phyloP scores from a whole-genome alignment of 2,888 invertebrate genomes.

The Aspidapion aeneum region DNA sequence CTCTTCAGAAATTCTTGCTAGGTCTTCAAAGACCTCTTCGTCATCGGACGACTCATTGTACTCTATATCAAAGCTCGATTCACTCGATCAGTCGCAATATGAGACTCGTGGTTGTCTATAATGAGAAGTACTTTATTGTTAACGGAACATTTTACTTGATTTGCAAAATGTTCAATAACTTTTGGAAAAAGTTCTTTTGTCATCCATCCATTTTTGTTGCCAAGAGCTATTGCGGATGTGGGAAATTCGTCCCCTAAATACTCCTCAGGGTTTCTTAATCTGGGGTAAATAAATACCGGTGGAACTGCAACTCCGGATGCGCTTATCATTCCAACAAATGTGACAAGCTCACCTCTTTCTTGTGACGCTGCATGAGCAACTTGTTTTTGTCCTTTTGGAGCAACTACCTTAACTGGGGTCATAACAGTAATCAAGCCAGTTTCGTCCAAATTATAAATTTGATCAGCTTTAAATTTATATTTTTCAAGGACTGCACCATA shows the following conservation, averaged over 20 bases:
- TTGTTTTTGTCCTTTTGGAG: constrained; percentile 15
- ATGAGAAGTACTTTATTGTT: constrained; percentile 14
- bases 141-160: constrained; percentile 9
- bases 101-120: neutral
- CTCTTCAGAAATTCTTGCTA: neutral
- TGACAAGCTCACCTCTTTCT: constrained; percentile 14
- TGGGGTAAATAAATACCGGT: constrained; percentile 10
- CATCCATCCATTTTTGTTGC: constrained; percentile 26
- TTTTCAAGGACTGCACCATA: constrained; percentile 19
- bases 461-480: constrained; percentile 20
- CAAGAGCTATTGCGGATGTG: constrained; percentile 11
- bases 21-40: neutral
- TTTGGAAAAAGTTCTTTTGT: constrained; percentile 20
- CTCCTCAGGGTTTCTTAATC: constrained; percentile 9
- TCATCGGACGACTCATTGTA: neutral
- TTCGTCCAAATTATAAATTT: constrained; percentile 31
- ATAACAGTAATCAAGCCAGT: constrained; percentile 32
- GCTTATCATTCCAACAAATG: constrained; percentile 5
- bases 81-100: too few species aligned
- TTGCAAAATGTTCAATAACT: constrained; percentile 21
- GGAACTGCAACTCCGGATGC: constrained; percentile 10
- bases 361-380: constrained; percentile 11
- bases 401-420: constrained; percentile 25
- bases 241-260: constrained; percentile 9
- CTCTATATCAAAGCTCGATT: neutral